These are phyloP conservation scores for Limanda limanda DNA, from an alignment of 2,113 vertebrate genomes.

Conservation along the genomic window DNA sequence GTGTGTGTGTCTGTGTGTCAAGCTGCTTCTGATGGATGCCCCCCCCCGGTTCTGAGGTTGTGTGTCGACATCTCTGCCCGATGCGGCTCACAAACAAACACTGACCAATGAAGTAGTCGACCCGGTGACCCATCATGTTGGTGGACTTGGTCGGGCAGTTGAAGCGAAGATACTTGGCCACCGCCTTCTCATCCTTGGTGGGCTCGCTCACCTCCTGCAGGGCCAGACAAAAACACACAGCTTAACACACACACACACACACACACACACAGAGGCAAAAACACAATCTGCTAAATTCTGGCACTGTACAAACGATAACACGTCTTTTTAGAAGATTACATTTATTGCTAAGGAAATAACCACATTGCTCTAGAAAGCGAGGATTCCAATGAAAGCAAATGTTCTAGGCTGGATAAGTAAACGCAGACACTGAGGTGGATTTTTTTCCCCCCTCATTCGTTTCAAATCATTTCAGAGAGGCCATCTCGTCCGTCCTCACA, in stretches of 20 bases:
- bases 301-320: too few relatives aligned
- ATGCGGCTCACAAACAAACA: constrained; percentile 1
- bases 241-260: neutral
- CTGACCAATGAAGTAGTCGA: constrained; percentile 98
- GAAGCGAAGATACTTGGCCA: constrained; percentile 97
- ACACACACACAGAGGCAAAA: neutral
- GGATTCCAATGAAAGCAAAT: neutral
- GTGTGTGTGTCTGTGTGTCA: neutral
- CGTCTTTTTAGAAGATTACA: neutral
- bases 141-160: constrained; percentile 99
- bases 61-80: neutral
- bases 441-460: too few relatives aligned
- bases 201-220: constrained; percentile 96
- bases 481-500: neutral
- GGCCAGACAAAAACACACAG: neutral
- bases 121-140: constrained; percentile 98
- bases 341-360: neutral
- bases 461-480: too few relatives aligned
- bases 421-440: too few relatives aligned
- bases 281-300: too few relatives aligned
- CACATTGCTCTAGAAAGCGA: neutral
- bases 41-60: too few relatives aligned
- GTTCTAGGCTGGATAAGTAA: too few relatives aligned
- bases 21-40: neutral
- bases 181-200: constrained; percentile 98